Conservation (phyloP, 53 echinoderm and acorn worm species). For the Zoroaster sp. region DNA sequence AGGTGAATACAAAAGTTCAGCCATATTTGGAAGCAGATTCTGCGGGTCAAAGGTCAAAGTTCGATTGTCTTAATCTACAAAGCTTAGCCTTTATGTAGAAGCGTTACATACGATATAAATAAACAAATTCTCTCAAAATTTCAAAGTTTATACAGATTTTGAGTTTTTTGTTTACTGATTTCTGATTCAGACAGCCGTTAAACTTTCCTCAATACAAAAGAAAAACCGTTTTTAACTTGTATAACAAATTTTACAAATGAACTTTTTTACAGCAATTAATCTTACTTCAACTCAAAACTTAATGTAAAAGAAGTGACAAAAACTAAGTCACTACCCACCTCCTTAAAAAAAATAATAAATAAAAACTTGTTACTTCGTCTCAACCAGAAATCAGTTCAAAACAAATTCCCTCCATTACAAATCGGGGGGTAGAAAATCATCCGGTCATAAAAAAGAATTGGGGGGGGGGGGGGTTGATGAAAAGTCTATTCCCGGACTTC, state of each 20-base stretch:
- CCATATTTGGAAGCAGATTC: conserved; percentile 18
- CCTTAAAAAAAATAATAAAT: background rate
- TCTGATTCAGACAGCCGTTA: background rate
- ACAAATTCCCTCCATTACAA: background rate
- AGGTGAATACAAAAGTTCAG: background rate
- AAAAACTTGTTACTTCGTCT: background rate
- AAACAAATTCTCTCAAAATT: conserved; percentile 34
- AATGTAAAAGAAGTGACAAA: background rate
- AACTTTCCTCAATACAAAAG: background rate
- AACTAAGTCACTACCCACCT: background rate
- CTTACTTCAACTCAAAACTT: background rate
- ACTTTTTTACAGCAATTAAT: background rate
- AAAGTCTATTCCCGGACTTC: background rate
- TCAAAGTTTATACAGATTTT: conserved; percentile 54
- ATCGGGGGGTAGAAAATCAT: background rate
- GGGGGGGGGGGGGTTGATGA: background rate
- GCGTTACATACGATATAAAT: conserved; percentile 23
- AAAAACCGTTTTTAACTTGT: background rate
- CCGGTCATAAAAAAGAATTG: background rate
- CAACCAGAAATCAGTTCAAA: background rate
- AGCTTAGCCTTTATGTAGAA: background rate
- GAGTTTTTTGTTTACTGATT: background rate
- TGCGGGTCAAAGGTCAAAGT: background rate
- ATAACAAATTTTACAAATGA: background rate
- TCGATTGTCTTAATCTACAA: background rate